Conservation (phyloP, 2,113 vertebrate genomes). For the Poeciliopsis occidentalis region DNA sequence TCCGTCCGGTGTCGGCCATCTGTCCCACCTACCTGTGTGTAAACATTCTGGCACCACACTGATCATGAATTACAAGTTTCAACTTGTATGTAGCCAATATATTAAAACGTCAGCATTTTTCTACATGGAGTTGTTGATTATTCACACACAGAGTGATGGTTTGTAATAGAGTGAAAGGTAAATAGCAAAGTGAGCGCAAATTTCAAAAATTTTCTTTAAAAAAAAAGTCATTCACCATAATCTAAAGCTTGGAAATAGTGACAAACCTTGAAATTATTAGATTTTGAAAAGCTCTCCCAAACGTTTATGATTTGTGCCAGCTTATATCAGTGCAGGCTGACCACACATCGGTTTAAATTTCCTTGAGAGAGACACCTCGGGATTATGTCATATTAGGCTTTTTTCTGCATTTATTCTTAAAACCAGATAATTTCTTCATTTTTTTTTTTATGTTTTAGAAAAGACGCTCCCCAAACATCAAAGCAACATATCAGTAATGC, state of each 20-base stretch:
- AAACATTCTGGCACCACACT: not conserved
- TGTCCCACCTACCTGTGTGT: conserved; percentile 27
- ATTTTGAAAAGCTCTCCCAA: too few relatives aligned
- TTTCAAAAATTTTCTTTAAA: not conserved
- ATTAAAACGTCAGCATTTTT: not conserved
- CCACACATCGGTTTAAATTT: not conserved
- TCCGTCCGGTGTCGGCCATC: conserved; percentile 34
- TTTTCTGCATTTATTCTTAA: conserved; percentile 8
- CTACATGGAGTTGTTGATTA: not conserved
- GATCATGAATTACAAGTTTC: not conserved
- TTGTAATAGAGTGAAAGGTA: not conserved
- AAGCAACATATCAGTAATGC: conserved; percentile 37
- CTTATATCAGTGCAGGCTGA: not conserved
- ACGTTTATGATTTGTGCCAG: too few relatives aligned
- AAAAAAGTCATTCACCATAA: not conserved
- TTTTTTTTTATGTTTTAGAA: conserved; percentile 1
- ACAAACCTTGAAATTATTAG: not conserved
- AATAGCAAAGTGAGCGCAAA: too few relatives aligned
- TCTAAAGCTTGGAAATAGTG: not conserved
- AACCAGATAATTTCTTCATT: conserved; percentile 5
- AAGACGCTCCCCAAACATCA: conserved; percentile 22
- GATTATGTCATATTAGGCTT: not conserved
- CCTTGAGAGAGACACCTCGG: not conserved
- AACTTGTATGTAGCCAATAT: not conserved
- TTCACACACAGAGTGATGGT: not conserved